Evolutionary conservation across 2,113 vertebrate species (phyloP), one percentile per base, ranked within the genome.

Genomic region (Burhinus oedicnemus): DNA sequence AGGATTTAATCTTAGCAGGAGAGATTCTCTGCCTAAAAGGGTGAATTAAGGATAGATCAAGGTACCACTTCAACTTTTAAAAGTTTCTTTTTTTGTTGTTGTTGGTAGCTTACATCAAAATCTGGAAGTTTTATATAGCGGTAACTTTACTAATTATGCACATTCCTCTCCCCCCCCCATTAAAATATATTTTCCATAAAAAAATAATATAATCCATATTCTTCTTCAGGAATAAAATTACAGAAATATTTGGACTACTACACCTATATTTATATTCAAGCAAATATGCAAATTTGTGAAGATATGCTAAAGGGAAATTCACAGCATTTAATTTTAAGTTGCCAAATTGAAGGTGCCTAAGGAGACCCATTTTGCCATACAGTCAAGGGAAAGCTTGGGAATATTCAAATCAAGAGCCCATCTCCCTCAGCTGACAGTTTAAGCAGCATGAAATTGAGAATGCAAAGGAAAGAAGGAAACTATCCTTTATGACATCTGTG

Each of bases 31-130:
- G 45, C 57, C 68, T 91, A 87, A 93, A 94, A 92, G 83, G 93
- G 93, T 97, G 79, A 96, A 92, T 90, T 94, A 92, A 96, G 94
- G 94, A 79, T 57, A 94, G 44, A 93, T 18, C 30, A 34, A 80
- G 47, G 68, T 68, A 75, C 2, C 27, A 11, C 68, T 9, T 75
- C 62, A 55, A 58, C 21, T 76, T 91, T 69, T 20, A 36, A 11
- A 87, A 78, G 17, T 17, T 6, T 47, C 8, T 52, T 18, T 45
- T 51, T 58, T 34, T 75, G 40, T 21, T 23, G 83, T 29, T 44
- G 44, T 52, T 61, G 6, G 38, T 47, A 86, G 45, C 22, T 83
- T 74, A 66, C 20, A 65, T 22, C 52, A 88, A 80, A 90, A 83
- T 30, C 27, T 18, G 8, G 3, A 26, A 61, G 22, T 69, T 71